phyloP scores from a whole-genome alignment of 2,888 invertebrate species.

The Marasmarcha lunaedactyla region DNA sequence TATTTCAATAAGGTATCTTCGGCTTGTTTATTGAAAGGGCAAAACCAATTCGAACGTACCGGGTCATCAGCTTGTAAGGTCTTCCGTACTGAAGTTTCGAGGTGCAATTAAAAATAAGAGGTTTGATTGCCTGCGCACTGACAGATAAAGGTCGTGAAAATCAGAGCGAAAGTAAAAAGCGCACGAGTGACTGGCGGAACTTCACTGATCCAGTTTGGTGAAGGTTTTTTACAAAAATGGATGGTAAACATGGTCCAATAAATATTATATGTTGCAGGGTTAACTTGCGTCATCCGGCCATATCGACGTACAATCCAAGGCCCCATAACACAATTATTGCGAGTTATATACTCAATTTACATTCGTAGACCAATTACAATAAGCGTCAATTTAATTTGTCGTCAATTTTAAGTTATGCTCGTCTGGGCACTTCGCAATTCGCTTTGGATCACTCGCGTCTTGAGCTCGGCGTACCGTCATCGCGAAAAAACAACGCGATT shows the following conservation, averaged over 20 bases:
- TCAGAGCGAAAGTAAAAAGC: constrained; percentile 47
- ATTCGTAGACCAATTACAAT: constrained; percentile 18
- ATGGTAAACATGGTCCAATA: constrained; percentile 26
- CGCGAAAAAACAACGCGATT: too few relatives aligned
- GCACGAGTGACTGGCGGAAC: constrained; percentile 58
- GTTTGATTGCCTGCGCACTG: constrained; percentile 6
- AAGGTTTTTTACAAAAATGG: constrained; percentile 58
- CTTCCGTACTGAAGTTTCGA: neutral
- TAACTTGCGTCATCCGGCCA: constrained; percentile 23
- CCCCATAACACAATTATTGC: constrained; percentile 24
- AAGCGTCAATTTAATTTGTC: constrained; percentile 22
- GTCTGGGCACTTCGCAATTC: constrained; percentile 9
- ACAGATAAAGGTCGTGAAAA: constrained; percentile 46
- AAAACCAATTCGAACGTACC: too few relatives aligned
- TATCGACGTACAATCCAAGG: constrained; percentile 12
- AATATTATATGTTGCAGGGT: constrained; percentile 22
- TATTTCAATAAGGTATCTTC: too few relatives aligned
- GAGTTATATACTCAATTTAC: constrained; percentile 19
- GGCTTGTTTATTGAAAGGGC: too few relatives aligned
- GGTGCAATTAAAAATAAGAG: constrained; percentile 2
- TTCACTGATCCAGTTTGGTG: constrained; percentile 28
- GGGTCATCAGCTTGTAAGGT: too few relatives aligned
- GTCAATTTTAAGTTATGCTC: constrained; percentile 19
- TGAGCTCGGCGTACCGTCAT: neutral
- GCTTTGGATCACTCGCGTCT: constrained; percentile 3